Percentiles rank a stretch among this genome's conserved stretches.
phyloP scores from a whole-genome alignment of 2,113 vertebrate species.

The Ranitomeya imitator region DNA sequence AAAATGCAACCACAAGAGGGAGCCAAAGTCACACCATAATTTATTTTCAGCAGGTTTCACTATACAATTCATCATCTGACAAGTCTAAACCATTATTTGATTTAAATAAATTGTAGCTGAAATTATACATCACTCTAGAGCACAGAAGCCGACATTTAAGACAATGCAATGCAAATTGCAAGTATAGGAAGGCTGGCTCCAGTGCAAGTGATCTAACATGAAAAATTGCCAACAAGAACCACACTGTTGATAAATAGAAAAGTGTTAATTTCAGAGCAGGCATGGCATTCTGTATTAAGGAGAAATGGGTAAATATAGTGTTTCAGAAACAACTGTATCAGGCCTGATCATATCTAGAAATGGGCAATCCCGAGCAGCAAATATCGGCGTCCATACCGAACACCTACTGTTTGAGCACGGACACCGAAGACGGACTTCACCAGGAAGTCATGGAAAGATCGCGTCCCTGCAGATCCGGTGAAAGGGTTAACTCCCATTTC shows the following conservation, averaged over 20 bases:
- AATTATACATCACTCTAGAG: not conserved
- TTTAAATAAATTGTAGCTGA: not conserved
- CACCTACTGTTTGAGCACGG: too few species aligned
- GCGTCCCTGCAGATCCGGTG: too few species aligned
- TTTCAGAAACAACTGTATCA: not conserved
- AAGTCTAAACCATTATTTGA: not conserved
- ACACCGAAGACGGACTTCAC: too few species aligned
- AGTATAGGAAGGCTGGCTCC: not conserved
- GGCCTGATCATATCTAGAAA: too few species aligned
- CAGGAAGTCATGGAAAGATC: too few species aligned
- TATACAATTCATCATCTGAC: not conserved
- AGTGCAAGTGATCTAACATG: not conserved
- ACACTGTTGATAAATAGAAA: not conserved
- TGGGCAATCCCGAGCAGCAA: too few species aligned
- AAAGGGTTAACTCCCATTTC: too few species aligned
- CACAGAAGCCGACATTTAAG: not conserved
- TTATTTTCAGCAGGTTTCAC: not conserved
- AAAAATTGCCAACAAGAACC: not conserved
- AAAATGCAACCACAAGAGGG: conserved; percentile 28
- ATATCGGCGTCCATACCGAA: too few species aligned
- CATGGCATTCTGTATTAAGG: not conserved
- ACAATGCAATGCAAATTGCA: not conserved
- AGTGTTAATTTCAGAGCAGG: not conserved
- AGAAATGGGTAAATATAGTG: not conserved
- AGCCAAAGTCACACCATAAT: conserved; percentile 5